Conservation (phyloP, 1,140 invertebrate species). For the Phthorimaea operculella region DNA sequence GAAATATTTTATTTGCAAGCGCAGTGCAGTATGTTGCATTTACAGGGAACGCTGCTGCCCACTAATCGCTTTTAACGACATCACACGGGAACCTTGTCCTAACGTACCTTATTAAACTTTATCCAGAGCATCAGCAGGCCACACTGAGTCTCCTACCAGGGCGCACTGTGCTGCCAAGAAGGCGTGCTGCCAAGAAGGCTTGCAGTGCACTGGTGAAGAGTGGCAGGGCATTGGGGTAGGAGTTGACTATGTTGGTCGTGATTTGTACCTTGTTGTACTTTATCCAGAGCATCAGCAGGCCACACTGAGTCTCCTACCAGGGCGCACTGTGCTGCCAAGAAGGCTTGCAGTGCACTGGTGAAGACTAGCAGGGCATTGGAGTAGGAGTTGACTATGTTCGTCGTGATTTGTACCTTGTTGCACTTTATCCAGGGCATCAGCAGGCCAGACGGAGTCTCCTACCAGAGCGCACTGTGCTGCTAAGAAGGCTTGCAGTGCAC, state of each 20-base stretch:
- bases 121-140: constrained; percentile 4
- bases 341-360: constrained; percentile 65
- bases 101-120: background rate
- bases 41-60: background rate
- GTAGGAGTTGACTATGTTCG: too few species aligned
- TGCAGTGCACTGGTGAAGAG: constrained; percentile 66
- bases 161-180: constrained; percentile 65
- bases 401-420: too few species aligned
- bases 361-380: constrained; percentile 52
- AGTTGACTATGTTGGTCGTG: background rate
- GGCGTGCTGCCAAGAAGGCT: constrained; percentile 51
- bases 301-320: constrained; percentile 37
- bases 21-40: too few species aligned
- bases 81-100: too few species aligned
- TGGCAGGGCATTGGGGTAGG: constrained; percentile 35
- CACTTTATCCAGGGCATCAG: too few species aligned
- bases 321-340: constrained; percentile 62
- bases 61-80: too few species aligned
- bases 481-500: too few species aligned
- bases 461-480: too few species aligned
- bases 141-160: constrained; percentile 36
- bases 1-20: too few species aligned
- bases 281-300: constrained; percentile 7
- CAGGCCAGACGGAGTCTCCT: too few species aligned
- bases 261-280: constrained; percentile 2